Evolutionary conservation across 2,888 invertebrate species (phyloP).

Genomic region (Polyploca ridens): DNA sequence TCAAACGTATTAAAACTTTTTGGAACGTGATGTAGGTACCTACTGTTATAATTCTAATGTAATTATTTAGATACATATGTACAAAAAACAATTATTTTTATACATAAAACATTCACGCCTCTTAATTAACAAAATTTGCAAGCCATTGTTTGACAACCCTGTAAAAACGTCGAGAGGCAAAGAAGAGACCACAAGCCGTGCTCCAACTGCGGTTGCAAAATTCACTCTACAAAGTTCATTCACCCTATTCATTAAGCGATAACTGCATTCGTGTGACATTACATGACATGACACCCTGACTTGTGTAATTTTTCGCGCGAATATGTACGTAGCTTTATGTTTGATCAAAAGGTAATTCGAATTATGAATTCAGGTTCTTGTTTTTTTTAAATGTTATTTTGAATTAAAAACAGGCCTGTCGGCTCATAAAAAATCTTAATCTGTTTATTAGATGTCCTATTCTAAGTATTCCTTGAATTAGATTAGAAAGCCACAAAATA

Average conservation of each 20-base stretch:
- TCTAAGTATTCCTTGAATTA: no score
- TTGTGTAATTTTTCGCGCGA: not conserved
- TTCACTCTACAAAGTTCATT: conserved; percentile 53
- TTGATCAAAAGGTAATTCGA: not conserved
- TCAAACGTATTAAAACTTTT: not conserved
- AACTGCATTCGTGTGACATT: conserved; percentile 50
- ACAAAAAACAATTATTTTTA: not conserved
- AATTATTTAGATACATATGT: not conserved
- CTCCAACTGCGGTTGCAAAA: conserved; percentile 40
- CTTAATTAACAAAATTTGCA: not conserved
- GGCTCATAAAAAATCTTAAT: not conserved
- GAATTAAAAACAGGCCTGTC: not conserved
- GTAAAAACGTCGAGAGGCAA: conserved; percentile 23
- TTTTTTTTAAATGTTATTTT: not conserved
- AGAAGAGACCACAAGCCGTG: conserved; percentile 23
- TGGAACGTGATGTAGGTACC: no score
- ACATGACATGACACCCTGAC: conserved; percentile 9
- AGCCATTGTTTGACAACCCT: conserved; percentile 21
- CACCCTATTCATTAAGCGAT: conserved; percentile 64
- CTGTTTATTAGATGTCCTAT: not conserved
- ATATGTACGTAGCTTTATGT: not conserved
- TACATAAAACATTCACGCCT: not conserved
- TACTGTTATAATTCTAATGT: no score
- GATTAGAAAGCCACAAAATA: no score
- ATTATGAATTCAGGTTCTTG: not conserved